These are phyloP conservation scores for Drepanosiphum platanoidis DNA, from an alignment of 2,888 invertebrate genomes.

Conservation along the genomic window DNA sequence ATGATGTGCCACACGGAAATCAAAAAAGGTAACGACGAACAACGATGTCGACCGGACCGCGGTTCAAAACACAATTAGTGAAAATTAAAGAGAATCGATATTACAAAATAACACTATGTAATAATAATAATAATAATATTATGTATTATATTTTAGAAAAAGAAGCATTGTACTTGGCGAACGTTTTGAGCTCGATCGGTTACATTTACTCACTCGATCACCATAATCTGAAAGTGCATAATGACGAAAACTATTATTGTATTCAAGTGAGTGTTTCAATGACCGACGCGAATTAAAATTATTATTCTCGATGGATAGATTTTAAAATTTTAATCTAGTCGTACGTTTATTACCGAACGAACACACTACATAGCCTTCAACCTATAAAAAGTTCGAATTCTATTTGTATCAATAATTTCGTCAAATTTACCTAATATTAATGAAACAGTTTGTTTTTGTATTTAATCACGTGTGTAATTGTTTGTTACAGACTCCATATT, in stretches of 20 bases:
- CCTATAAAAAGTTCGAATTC: background rate
- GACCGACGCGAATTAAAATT: no score
- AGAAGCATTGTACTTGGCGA: conserved; percentile 91
- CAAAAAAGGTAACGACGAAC: background rate
- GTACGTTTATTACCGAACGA: no score
- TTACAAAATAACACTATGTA: no score
- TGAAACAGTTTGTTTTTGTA: background rate
- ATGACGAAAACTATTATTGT: conserved; percentile 97
- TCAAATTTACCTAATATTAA: background rate
- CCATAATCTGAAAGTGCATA: conserved; percentile 94
- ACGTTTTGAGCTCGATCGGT: conserved; percentile 94
- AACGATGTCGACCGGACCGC: background rate
- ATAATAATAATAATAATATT: no score
- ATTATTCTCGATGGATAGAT: no score
- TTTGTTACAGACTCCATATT: conserved; percentile 91
- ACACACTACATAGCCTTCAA: background rate
- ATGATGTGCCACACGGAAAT: background rate
- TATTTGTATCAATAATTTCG: background rate
- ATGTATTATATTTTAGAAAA: no score
- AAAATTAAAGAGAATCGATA: no score
- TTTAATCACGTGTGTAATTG: background rate
- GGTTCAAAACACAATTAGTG: background rate
- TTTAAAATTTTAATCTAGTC: no score
- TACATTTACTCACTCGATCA: conserved; percentile 99
- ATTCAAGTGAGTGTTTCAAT: conserved; percentile 70